Evolutionary conservation across 2,888 invertebrate genomes (phyloP).

Genomic region (Polydrusus cervinus): DNA sequence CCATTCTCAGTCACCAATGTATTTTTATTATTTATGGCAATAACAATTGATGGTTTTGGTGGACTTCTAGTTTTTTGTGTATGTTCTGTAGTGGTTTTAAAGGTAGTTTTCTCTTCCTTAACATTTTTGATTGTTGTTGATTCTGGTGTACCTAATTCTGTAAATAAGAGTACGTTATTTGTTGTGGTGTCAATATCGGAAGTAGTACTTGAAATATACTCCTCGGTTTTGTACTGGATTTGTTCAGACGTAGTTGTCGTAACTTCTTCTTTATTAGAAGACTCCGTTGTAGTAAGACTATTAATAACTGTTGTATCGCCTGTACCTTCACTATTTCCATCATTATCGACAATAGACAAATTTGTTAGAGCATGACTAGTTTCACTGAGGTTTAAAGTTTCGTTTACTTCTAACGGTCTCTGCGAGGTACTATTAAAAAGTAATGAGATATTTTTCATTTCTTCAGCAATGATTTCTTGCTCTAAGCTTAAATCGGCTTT

Average conservation of each 20-base stretch:
- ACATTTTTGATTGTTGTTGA: neutral
- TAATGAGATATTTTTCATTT: constrained; percentile 40
- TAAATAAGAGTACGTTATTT: constrained; percentile 45
- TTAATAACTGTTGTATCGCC: neutral
- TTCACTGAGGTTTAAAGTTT: constrained; percentile 27
- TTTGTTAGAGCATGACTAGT: constrained; percentile 13
- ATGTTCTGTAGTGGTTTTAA: neutral
- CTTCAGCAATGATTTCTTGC: constrained; percentile 48
- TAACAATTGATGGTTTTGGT: constrained; percentile 54
- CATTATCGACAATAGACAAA: constrained; percentile 9
- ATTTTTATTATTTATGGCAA: constrained; percentile 56
- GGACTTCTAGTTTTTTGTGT: constrained; percentile 5
- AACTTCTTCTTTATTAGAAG: neutral
- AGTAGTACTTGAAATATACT: constrained; percentile 44
- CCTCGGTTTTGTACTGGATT: constrained; percentile 14
- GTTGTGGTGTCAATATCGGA: constrained; percentile 63
- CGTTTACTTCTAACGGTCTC: constrained; percentile 14
- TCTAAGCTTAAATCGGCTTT: constrained; percentile 62
- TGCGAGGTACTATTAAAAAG: neutral
- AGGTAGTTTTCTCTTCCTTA: neutral
- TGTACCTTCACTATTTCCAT: neutral
- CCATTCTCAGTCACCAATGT: constrained; percentile 49
- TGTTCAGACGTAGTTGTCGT: neutral
- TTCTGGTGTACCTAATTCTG: constrained; percentile 48
- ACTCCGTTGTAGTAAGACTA: neutral